Conservation (phyloP, 2,888 invertebrate species). For the Platycheirus albimanus region DNA sequence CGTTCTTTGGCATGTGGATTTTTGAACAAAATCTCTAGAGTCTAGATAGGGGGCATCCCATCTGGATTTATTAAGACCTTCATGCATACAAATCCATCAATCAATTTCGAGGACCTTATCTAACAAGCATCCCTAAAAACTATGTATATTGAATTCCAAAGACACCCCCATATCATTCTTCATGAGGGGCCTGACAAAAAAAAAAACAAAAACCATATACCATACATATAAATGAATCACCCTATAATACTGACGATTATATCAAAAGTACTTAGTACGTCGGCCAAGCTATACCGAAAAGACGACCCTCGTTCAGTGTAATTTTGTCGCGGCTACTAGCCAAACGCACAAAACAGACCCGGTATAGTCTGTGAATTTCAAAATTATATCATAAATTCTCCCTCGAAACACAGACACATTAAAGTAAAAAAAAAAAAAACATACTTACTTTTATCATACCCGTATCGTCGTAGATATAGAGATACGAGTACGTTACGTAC, state of each 20-base stretch:
- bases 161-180: slow-evolving; percentile 30
- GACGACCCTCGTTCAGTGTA: slow-evolving; percentile 68
- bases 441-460: no score
- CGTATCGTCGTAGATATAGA: no score
- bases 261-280: slow-evolving; percentile 68
- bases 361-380: slow-evolving; percentile 1
- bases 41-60: slow-evolving; percentile 52
- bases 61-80: slow-evolving; percentile 64
- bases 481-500: slow-evolving; percentile 4
- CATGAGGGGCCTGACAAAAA: not conserved
- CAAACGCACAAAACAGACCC: slow-evolving; percentile 48
- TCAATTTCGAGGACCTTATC: slow-evolving; percentile 69
- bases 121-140: slow-evolving; percentile 37
- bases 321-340: slow-evolving; percentile 64
- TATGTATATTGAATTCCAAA: slow-evolving; percentile 56
- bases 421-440: no score
- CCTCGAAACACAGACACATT: slow-evolving; percentile 33
- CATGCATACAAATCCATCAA: slow-evolving; percentile 45
- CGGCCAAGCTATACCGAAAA: slow-evolving; percentile 35
- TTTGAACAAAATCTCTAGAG: no score
- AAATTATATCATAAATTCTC: slow-evolving; percentile 42
- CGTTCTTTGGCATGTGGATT: slow-evolving; percentile 47
- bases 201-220: not conserved
- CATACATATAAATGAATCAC: slow-evolving; percentile 60
- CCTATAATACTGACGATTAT: slow-evolving; percentile 70